A percentile compares a stretch with the other conserved stretches of the same genome.
phyloP scores from a whole-genome alignment of 2,797 vertebrate species.

The Loris lydekkerianus region DNA sequence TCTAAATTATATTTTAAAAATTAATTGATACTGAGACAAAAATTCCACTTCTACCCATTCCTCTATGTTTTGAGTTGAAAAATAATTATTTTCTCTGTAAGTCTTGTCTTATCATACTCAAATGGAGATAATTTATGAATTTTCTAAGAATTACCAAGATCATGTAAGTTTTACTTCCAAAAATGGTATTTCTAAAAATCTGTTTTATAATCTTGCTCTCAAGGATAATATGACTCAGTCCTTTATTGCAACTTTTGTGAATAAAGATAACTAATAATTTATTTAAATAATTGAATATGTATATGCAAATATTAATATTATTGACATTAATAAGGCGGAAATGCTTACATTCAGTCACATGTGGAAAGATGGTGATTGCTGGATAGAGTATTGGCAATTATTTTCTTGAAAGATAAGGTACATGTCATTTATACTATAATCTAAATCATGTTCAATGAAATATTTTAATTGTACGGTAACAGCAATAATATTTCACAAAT shows the following conservation, averaged over 20 bases:
- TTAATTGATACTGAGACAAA: background rate
- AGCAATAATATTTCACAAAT: background rate
- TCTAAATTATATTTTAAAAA: conserved; percentile 7
- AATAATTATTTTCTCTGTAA: background rate
- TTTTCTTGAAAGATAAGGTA: background rate
- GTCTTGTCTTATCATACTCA: background rate
- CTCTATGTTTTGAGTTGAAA: background rate
- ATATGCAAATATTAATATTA: background rate
- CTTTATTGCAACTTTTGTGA: background rate
- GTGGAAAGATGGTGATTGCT: background rate
- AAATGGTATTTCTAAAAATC: background rate
- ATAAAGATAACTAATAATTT: background rate
- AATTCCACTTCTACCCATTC: background rate
- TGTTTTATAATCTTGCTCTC: background rate
- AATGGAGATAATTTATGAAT: background rate
- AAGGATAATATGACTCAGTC: background rate
- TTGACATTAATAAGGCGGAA: background rate
- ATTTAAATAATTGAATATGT: background rate
- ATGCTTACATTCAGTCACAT: background rate
- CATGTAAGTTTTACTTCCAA: background rate
- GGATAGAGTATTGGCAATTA: background rate
- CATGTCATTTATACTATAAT: background rate
- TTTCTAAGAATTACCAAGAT: background rate
- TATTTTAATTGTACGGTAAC: background rate
- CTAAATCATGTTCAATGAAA: background rate